A percentile compares a stretch with the other conserved stretches of the same genome.
Evolutionary conservation across 2,888 invertebrate species (phyloP).

Genomic region (Deilephila elpenor): DNA sequence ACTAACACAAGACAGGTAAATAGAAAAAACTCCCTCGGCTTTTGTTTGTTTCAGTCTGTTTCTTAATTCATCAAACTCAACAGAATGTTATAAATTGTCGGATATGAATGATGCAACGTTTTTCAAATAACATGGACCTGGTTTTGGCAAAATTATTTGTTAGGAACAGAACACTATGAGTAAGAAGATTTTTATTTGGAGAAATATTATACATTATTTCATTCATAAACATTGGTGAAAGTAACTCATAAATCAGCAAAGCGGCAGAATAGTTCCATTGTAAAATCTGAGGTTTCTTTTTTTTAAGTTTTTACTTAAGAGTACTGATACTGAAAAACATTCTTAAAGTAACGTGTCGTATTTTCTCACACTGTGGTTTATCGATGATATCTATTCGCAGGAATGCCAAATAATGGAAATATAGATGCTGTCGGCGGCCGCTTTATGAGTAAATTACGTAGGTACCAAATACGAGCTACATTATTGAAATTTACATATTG

Average conservation of each 20-base stretch:
- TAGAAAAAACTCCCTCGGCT: neutral
- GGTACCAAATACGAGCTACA: slow-evolving; percentile 20
- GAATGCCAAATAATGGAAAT: neutral
- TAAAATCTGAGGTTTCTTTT: no score
- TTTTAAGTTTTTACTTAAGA: neutral
- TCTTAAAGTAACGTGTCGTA: neutral
- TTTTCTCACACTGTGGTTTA: neutral
- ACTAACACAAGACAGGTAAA: slow-evolving; percentile 1
- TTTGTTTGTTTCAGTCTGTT: slow-evolving; percentile 12
- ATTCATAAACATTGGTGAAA: no score
- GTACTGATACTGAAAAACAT: neutral
- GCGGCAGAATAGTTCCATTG: no score
- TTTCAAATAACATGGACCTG: slow-evolving; percentile 1
- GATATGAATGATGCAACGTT: slow-evolving; percentile 15
- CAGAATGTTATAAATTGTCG: slow-evolving; percentile 6
- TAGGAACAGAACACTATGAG: neutral
- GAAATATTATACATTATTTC: no score
- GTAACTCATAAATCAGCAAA: no score
- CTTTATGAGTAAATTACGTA: slow-evolving; percentile 25
- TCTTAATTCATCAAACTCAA: slow-evolving; percentile 19
- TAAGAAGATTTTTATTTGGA: no score
- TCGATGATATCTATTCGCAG: neutral
- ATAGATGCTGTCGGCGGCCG: slow-evolving; percentile 21
- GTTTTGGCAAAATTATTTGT: neutral
- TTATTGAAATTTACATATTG: slow-evolving; percentile 29